A percentile compares a stretch with the other conserved stretches of the same genome.
These are phyloP conservation scores for Agelastica alni DNA, from an alignment of 2,888 invertebrate genomes.

Conservation along the genomic window DNA sequence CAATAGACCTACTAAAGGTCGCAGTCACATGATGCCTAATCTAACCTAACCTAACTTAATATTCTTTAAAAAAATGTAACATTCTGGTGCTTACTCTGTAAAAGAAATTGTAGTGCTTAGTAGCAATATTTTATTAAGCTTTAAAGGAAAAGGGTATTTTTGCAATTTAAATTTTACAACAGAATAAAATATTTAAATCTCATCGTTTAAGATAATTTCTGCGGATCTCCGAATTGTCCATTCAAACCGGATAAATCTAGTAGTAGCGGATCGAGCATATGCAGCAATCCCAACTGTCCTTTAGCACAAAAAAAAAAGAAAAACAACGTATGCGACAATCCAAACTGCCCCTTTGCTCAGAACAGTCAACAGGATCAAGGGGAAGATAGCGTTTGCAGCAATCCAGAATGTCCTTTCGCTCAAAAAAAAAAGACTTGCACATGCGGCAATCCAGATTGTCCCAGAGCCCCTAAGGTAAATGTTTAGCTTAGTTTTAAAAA, in stretches of 20 bases:
- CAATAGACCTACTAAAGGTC: too few species aligned
- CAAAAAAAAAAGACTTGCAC: conserved; percentile 16
- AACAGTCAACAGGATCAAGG: neutral
- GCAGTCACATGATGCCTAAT: too few species aligned
- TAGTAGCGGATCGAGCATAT: conserved; percentile 21
- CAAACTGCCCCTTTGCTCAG: conserved; percentile 2
- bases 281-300: conserved; percentile 41
- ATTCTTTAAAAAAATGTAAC: too few species aligned
- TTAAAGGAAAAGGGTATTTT: too few species aligned
- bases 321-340: conserved; percentile 3
- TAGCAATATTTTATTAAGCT: too few species aligned
- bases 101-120: too few species aligned
- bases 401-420: conserved; percentile 36
- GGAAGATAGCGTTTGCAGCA: conserved; percentile 29
- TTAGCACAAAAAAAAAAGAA: conserved; percentile 22
- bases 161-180: too few species aligned
- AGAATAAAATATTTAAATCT: too few species aligned
- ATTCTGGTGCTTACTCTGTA: too few species aligned
- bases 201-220: neutral
- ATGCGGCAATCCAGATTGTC: conserved; percentile 42
- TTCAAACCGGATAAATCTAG: conserved; percentile 1
- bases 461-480: too few species aligned
- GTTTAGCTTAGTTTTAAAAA: too few species aligned
- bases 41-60: too few species aligned
- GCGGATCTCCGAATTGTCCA: conserved; percentile 5